Base-by-base conservation (phyloP, 2,797 vertebrate genomes). In the Lacerta agilis region DNA sequence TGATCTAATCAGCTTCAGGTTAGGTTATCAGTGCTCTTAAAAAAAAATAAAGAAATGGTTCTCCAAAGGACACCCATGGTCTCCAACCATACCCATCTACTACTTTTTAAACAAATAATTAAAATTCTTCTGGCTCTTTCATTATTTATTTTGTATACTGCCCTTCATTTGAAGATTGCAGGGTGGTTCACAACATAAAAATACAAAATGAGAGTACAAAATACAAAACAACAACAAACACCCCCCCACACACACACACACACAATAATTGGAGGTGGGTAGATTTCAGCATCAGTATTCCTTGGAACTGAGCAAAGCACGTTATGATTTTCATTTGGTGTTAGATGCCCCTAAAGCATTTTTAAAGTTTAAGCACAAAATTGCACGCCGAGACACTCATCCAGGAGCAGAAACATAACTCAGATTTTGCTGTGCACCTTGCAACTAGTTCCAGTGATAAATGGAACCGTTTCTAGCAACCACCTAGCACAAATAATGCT, bases 391-490 rank as follows among this genome's bases (percentile, higher is more conserved):
- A 85, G 80, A 88, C 78, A 89, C 89, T 90, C 89, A 92, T 88
- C 85, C 49, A 82, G 86, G 5, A 49, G 43, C 27, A 94, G 87
- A 92, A 92, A 82, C 29, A 90, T 93, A 93, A 90, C 82, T 95
- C 89, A 88, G 49, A 91, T 73, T 90, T 91, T 91, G 79, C 87
- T 85, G 86, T 93, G 88, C 87, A 33, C 66, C 95, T 87, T 69
- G 86, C 73, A 81, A 90, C 83, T 87, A 89, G 20, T 93, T 94
- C 64, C 83, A 81, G 18, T 96, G 94, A 96, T 89, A 95, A 96
- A 95, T 93, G 92, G 88, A 92, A 92, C 43, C 88, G 79, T 83
- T 90, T 89, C 83, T 93, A 64, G 72, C 94, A 94, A 91, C 64
- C 91, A 79, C 92, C 82, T 91, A 89, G 82, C 87, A 93, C 84